Evolutionary conservation across 2,888 invertebrate genomes (phyloP).

Genomic region (Acanthosoma haemorrhoidale): DNA sequence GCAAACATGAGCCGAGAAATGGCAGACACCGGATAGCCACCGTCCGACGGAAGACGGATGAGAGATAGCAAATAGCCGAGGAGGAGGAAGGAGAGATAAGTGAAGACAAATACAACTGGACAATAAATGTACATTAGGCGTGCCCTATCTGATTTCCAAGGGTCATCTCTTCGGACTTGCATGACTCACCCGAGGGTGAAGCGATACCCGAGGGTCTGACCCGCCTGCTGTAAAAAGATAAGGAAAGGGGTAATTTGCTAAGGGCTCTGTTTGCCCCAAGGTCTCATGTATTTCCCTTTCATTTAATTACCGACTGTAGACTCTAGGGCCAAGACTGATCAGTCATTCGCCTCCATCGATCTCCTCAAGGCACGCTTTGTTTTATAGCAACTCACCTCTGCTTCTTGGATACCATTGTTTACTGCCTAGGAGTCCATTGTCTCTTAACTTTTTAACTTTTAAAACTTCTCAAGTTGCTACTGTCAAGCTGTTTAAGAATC

Average conservation of each 20-base stretch:
- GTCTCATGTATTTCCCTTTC: neutral
- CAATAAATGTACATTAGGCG: constrained; percentile 40
- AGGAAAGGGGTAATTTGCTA: too few species aligned
- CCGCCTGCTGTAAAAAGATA: too few species aligned
- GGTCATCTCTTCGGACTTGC: constrained; percentile 3
- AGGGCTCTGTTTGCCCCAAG: neutral
- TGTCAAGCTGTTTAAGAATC: too few species aligned
- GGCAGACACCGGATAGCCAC: neutral
- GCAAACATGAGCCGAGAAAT: too few species aligned
- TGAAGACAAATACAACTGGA: constrained; percentile 39
- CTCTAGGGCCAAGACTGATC: neutral
- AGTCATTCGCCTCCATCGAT: constrained; percentile 7
- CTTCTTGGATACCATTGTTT: too few species aligned
- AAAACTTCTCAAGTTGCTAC: too few species aligned
- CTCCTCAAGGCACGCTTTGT: neutral
- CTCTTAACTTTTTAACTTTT: too few species aligned
- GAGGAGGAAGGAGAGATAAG: constrained; percentile 33
- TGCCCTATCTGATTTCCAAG: constrained; percentile 14
- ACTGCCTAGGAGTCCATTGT: too few species aligned
- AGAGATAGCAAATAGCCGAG: constrained; percentile 9
- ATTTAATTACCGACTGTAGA: neutral
- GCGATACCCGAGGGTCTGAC: too few species aligned
- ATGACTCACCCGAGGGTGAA: too few species aligned
- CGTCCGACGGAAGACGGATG: neutral
- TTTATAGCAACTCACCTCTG: constrained; percentile 1